Evolutionary conservation across 1,140 invertebrate genomes (phyloP), one percentile per base, ranked within the genome.

Genomic region (Calliphora vicina): DNA sequence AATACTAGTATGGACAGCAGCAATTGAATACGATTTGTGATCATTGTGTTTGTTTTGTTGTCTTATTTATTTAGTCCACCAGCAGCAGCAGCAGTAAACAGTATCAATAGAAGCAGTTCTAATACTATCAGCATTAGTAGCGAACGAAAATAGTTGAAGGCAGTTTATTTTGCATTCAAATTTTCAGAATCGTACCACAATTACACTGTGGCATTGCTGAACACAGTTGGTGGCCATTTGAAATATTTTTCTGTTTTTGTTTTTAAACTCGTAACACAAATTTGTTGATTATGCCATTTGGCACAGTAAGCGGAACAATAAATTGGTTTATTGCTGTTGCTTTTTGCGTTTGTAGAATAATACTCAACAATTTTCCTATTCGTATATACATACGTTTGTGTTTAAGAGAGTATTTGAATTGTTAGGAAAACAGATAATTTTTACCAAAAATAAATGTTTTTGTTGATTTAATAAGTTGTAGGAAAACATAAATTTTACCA

Each of bases 251-350:
- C 10, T 26, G 9, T 26, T 35, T 74, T 35, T 74, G 13, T 74
- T 74, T 74, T 15, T 17, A 27, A 27, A 71, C 27, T 23, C 27
- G 8, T 74, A n/a, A 50, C 12, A 50, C 45, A 50, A 50, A 50
- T 50, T 50, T n/a, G 26, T 74, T 74, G 72, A 74, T 74, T 74
- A 74, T 74, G 27, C 72, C 72, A 74, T 74, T 74, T 74, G 72
- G 72, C 72, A 74, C 72, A 74, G 72, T 74, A 74, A 74, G 72
- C 72, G 72, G 72, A 74, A 74, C 23, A 74, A 74, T 74, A 74
- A 74, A 74, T 74, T 74, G 6, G 35, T 35, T 35, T 50, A 50
- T 50, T 50, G 45, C 9, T 17, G 10, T 23, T n/a, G 71, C 12
- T 50, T 50, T 50, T 50, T 50, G 71, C 10, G 27, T 72, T 23